phyloP scores from a whole-genome alignment of 2,888 invertebrate species.

The Schizotus pectinicornis region DNA sequence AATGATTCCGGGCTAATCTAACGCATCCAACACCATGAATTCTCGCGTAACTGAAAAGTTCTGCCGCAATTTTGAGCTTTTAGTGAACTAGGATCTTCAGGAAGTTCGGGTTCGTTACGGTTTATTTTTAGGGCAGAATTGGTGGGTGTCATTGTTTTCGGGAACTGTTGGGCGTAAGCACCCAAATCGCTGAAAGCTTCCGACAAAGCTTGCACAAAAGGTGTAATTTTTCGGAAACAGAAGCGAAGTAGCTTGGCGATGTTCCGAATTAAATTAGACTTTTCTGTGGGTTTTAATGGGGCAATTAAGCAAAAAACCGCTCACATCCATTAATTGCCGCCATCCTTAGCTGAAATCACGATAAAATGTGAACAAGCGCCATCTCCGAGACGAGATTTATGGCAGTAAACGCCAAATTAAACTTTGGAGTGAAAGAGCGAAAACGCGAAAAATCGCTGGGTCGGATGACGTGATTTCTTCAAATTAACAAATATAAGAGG shows the following conservation, averaged over 20 bases:
- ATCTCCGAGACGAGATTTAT: slow-evolving; percentile 19
- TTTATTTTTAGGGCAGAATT: too few species aligned
- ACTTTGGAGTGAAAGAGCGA: slow-evolving; percentile 1
- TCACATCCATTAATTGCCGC: slow-evolving; percentile 12
- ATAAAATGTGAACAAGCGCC: slow-evolving; percentile 17
- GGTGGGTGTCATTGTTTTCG: too few species aligned
- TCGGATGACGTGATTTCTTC: slow-evolving; percentile 4
- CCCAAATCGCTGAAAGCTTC: too few species aligned
- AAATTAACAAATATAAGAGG: slow-evolving; percentile 16
- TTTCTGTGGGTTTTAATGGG: slow-evolving; percentile 3
- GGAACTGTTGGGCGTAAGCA: too few species aligned
- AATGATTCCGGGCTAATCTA: too few species aligned
- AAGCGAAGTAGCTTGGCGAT: background rate
- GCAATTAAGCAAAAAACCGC: slow-evolving; percentile 11
- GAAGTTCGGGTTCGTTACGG: too few species aligned
- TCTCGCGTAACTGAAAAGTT: too few species aligned
- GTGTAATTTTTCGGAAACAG: too few species aligned
- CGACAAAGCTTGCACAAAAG: too few species aligned
- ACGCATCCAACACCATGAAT: too few species aligned
- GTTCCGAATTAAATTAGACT: slow-evolving; percentile 11
- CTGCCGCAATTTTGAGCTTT: too few species aligned
- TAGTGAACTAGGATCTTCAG: too few species aligned
- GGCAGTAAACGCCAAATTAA: slow-evolving; percentile 10
- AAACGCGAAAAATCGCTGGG: slow-evolving; percentile 9
- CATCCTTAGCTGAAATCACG: slow-evolving; percentile 9